Conservation (phyloP, 1,140 invertebrate species). For the Drosophila takahashii region DNA sequence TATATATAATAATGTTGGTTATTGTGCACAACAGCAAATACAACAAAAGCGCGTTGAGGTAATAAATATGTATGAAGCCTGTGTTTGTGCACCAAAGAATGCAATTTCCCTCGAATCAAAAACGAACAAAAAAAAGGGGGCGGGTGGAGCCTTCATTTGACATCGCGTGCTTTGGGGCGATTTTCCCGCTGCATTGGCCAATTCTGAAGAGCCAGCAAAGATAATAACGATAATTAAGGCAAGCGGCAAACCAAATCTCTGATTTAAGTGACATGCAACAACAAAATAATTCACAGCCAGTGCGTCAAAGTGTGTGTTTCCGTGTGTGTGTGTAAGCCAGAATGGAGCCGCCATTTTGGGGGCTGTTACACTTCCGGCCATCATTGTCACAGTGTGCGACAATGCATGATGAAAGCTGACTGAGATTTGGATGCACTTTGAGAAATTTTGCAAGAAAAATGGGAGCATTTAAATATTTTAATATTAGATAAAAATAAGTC, state of each 20-base stretch:
- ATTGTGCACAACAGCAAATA: slow-evolving; percentile 62
- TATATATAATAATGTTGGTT: slow-evolving; percentile 56
- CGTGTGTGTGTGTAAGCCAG: slow-evolving; percentile 7
- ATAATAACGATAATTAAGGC: slow-evolving; percentile 80
- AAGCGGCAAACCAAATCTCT: slow-evolving; percentile 79
- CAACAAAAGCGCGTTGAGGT: slow-evolving; percentile 75
- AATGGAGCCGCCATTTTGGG: slow-evolving; percentile 58
- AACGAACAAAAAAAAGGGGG: not conserved
- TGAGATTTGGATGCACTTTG: slow-evolving; percentile 23
- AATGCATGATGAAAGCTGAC: slow-evolving; percentile 44
- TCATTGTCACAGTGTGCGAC: slow-evolving; percentile 63
- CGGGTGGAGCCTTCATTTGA: slow-evolving; percentile 49
- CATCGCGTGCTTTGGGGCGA: slow-evolving; percentile 70
- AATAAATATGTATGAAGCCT: slow-evolving; percentile 80
- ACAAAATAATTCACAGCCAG: slow-evolving; percentile 54
- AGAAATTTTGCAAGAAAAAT: not conserved
- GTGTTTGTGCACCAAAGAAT: slow-evolving; percentile 76
- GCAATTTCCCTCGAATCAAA: slow-evolving; percentile 47
- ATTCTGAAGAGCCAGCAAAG: slow-evolving; percentile 58
- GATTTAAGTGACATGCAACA: slow-evolving; percentile 77
- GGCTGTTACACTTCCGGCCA: slow-evolving; percentile 68
- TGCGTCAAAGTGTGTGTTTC: slow-evolving; percentile 23
- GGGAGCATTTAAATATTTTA: not conserved
- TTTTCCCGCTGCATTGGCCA: slow-evolving; percentile 79
- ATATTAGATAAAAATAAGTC: too few species aligned